A percentile compares a stretch with the other conserved stretches of the same genome.
These are phyloP conservation scores for Tiaroga cobitis DNA, from an alignment of 2,797 vertebrate species.

Conservation along the genomic window DNA sequence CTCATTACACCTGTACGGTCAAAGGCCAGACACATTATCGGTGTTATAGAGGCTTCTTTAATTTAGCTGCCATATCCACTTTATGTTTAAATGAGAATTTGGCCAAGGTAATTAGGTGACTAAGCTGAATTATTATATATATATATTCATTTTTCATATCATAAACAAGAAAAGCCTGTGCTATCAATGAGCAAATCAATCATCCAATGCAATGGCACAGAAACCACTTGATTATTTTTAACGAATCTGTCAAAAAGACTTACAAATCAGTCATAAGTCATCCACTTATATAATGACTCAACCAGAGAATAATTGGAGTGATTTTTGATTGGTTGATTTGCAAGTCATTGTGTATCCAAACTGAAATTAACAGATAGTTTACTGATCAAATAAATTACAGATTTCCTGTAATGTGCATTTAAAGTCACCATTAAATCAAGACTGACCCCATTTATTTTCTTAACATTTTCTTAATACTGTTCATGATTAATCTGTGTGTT, in stretches of 20 bases:
- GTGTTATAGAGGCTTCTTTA: slow-evolving; percentile 41
- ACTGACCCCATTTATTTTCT: neutral
- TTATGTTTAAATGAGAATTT: slow-evolving; percentile 7
- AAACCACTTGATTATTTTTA: neutral
- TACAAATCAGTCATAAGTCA: neutral
- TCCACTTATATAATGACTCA: neutral
- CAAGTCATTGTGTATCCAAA: neutral
- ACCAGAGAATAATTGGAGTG: neutral
- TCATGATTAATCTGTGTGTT: neutral
- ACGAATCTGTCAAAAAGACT: neutral
- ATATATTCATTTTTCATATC: slow-evolving; percentile 38
- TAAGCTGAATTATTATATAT: slow-evolving; percentile 40
- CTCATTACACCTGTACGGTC: slow-evolving; percentile 41
- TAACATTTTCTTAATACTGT: neutral
- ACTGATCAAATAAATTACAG: neutral
- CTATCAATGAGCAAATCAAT: neutral
- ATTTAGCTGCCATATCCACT: slow-evolving; percentile 53
- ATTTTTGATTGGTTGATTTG: neutral
- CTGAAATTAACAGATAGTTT: neutral
- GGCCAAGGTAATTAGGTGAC: slow-evolving; percentile 51
- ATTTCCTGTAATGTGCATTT: neutral
- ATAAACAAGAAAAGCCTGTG: slow-evolving; percentile 17
- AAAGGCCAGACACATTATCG: slow-evolving; percentile 47
- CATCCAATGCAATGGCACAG: slow-evolving; percentile 24
- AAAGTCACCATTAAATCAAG: neutral